These are phyloP conservation scores for Boloria selene DNA, from an alignment of 2,888 invertebrate genomes.

Conservation along the genomic window DNA sequence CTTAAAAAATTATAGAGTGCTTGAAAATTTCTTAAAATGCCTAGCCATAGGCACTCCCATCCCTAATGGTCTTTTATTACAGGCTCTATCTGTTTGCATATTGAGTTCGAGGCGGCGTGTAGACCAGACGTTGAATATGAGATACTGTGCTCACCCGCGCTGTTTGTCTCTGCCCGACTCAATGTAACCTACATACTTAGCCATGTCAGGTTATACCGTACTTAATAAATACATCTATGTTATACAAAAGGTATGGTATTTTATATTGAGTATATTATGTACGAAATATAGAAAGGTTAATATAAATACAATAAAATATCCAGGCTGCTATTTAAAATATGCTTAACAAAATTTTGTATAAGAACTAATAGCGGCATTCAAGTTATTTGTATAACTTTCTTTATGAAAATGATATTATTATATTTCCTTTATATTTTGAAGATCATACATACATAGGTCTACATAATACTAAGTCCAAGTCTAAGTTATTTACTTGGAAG, in stretches of 20 bases:
- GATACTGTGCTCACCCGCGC: constrained; percentile 47
- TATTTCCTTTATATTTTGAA: not conserved
- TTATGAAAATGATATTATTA: too few species aligned
- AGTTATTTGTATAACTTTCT: too few species aligned
- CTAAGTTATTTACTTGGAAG: not conserved
- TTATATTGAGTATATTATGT: not conserved
- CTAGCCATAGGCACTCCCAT: not conserved
- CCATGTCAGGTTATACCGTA: constrained; percentile 35
- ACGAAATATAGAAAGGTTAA: too few species aligned
- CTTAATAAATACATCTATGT: constrained; percentile 22
- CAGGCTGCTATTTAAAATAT: too few species aligned
- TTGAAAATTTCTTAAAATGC: not conserved
- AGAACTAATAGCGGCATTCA: too few species aligned
- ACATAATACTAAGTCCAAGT: not conserved
- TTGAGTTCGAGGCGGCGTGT: constrained; percentile 45
- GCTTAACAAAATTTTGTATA: too few species aligned
- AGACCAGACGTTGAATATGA: constrained; percentile 49
- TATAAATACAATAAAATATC: not conserved
- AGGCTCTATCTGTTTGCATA: constrained; percentile 36
- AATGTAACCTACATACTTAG: constrained; percentile 44
- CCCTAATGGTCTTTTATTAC: constrained; percentile 25
- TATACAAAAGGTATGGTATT: not conserved
- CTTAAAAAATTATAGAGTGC: not conserved
- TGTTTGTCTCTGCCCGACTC: constrained; percentile 46
- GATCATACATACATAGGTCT: not conserved